Base-by-base conservation (phyloP, 1,140 invertebrate species). In the Diorhabda sublineata region DNA sequence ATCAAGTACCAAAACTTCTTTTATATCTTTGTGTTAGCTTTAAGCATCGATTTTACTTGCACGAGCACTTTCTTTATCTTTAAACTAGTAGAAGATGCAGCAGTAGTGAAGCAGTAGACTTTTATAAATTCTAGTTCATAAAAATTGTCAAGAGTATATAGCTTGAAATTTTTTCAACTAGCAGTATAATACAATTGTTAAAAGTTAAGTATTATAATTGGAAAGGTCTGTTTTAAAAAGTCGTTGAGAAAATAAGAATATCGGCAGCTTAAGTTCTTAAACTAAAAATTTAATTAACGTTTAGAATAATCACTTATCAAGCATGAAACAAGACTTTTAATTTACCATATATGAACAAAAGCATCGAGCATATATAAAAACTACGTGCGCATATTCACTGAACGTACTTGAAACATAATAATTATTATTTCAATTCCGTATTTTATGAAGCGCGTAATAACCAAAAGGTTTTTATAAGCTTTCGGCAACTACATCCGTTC, bases 381-480 rank as follows among this genome's bases (percentile, higher is more conserved):
- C 47, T 8, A 52, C n/a, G n/a, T 52, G n/a, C 6, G n/a, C n/a
- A 52, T 52, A 52, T 52, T 52, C 47, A 52, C 6, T n/a, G 47
- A 52, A 52, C 47, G n/a, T n/a, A 8, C n/a, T 52, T n/a, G 47
- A 8, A 8, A 52, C 47, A 52, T 8, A 6, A 6, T 6, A 52
- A 52, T 52, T 8, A 52, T 52, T 52, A 52, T 52, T 8, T n/a
- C 47, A 52, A 52, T 52, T 52, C 47, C n/a, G 47, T n/a, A 52
- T 52, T 52, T 52, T 52, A 52, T 52, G 47, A 52, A n/a, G 47
- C 47, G 47, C 2, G 47, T 52, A 52, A 52, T 52, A 52, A 52
- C 47, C 47, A 52, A 52, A 8, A 52, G 47, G 47, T 52, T 52
- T 52, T 52, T 52, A 52, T 52, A 52, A 52, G 47, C 47, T 52